Percentiles rank a stretch among this genome's conserved stretches.
These are phyloP conservation scores for Aulostomus chinensis DNA, from an alignment of 2,797 vertebrate genomes.

Conservation along the genomic window DNA sequence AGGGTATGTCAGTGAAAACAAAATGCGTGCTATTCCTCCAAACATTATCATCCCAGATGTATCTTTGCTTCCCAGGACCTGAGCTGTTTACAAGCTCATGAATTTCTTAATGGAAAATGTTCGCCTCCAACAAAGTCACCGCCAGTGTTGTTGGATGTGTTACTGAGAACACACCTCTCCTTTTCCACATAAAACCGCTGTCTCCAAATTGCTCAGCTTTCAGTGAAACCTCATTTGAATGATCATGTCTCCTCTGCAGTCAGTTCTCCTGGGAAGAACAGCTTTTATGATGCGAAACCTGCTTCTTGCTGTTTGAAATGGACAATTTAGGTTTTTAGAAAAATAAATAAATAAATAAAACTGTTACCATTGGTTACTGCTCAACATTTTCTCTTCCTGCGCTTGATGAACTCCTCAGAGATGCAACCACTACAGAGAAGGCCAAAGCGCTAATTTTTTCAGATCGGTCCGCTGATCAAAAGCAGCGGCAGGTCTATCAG, in stretches of 20 bases:
- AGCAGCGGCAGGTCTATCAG: too few relatives aligned
- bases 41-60: slow-evolving; percentile 65
- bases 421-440: slow-evolving; percentile 33
- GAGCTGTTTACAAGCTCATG: slow-evolving; percentile 77
- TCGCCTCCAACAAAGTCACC: slow-evolving; percentile 72
- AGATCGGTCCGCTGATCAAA: slow-evolving; percentile 46
- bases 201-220: slow-evolving; percentile 56
- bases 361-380: too few relatives aligned
- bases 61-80: slow-evolving; percentile 64
- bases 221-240: slow-evolving; percentile 41
- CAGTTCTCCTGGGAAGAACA: too few relatives aligned
- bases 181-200: slow-evolving; percentile 79
- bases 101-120: slow-evolving; percentile 81
- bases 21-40: slow-evolving; percentile 58
- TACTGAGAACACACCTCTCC: slow-evolving; percentile 53
- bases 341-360: too few relatives aligned
- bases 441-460: slow-evolving; percentile 40
- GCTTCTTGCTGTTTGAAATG: too few relatives aligned
- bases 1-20: slow-evolving; percentile 52
- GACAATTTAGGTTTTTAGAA: too few relatives aligned
- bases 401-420: slow-evolving; percentile 23
- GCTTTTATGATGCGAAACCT: too few relatives aligned
- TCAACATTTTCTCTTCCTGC: slow-evolving; percentile 30
- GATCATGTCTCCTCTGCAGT: slow-evolving; percentile 24
- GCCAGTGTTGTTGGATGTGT: slow-evolving; percentile 63